Base-by-base conservation (phyloP, 2,888 invertebrate species). In the Craniophora ligustri region DNA sequence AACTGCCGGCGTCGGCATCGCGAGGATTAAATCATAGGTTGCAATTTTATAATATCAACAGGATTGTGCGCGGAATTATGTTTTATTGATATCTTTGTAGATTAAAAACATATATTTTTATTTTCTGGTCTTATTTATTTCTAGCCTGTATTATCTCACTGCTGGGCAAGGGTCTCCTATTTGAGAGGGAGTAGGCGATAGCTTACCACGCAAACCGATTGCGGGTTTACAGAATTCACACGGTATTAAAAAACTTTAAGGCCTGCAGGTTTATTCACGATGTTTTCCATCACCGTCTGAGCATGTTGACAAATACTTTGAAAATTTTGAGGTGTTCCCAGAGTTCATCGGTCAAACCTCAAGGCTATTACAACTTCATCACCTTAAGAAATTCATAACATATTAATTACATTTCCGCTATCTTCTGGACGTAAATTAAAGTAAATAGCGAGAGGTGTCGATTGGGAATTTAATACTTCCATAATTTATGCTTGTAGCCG, bases 21-120 rank as follows among this genome's bases (percentile, higher is more conserved):
- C 14, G 34, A 21, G 44, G 42, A 16, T 49, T 55, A 62, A 60
- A 69, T 55, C 54, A 71, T 48, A 48, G 51, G 15, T 23, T 38
- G 39, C 19, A 51, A 40, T 57, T 58, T 49, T 55, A 47, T 56
- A 51, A 38, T 32, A 26, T 51, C 39, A 53, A 48, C 54, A 50
- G 18, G 39, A 42, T 49, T 44, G n/a, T 40, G 11, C 11, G 42
- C 19, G 11, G 23, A 40, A 19, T 45, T 32, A 23, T 3, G 30
- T 59, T 64, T 31, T 54, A 51, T 63, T 41, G 32, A 38, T 51
- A 26, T 39, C 32, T 45, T 44, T 32, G n/a, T 49, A 16, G 38
- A 3, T 26, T 47, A 21, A 26, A 8, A 44, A 31, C n/a, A n/a
- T n/a, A 35, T 23, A 13, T 1, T 10, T 26, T 16, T 8, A 21